Evolutionary conservation across 2,797 vertebrate genomes (phyloP), one percentile per base, ranked within the genome.

Genomic region (Alectoris magna): DNA sequence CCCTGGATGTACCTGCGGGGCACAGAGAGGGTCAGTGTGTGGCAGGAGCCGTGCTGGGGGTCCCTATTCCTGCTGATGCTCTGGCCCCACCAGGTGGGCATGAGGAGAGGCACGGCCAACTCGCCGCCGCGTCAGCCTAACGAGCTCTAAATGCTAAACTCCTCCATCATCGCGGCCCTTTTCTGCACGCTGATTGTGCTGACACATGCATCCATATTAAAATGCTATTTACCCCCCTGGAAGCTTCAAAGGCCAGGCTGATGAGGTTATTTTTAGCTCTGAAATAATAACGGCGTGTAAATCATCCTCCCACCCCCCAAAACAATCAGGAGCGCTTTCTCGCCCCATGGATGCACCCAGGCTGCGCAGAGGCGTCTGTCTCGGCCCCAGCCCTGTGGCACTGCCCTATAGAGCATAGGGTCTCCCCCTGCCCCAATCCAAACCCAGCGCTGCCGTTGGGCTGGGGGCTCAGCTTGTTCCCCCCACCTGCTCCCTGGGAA

Each of bases 1-100:
- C 99, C 99, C 96, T 99, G 99, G 96, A 99, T 99, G 93, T 99
- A 99, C 99, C 99, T 99, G 98, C 5, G 3, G 73, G 80, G 31
- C 14, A 17, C 0, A 81, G 21, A 79, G 36, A 0, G 11, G 15
- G 3, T 44, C 0, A 27, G 39, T 5, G 29, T 10, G 18, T 10
- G 62, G 27, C 16, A 27, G 60, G 38, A 14, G 14, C 73, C 7
- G 18, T 64, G 72, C 9, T 6, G 0, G 0, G 12, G 12, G 12
- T 2, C 15, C 38, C 38, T 0, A 0, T 48, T 24, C 34, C 48
- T 69, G 36, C 19, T 18, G 53, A 55, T 11, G 53, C 53, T 31
- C 27, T 31, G 49, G 49, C 49, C 49, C 24, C 49, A 51, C 24
- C 24, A 51, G 51, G 72, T 0, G 4, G 43, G 67, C 70, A 60